phyloP scores from a whole-genome alignment of 64 coral and sea anemone species.

The Catalaphyllia jardinei region DNA sequence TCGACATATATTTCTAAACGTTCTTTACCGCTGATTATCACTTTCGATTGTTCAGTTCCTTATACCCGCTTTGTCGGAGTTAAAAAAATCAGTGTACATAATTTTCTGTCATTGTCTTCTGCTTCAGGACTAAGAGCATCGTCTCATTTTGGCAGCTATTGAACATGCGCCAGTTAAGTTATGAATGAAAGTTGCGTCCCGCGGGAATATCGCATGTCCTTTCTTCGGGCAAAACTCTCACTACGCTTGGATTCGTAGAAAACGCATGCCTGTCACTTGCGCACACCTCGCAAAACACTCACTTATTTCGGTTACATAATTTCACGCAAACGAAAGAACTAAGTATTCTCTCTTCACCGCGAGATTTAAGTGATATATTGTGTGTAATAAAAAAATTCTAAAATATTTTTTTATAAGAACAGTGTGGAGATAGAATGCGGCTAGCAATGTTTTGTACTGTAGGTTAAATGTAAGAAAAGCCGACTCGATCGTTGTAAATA shows the following conservation, averaged over 20 bases:
- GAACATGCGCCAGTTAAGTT: neutral
- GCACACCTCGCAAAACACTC: neutral
- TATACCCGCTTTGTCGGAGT: neutral
- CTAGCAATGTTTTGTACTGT: constrained; percentile 31
- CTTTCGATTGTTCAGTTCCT: neutral
- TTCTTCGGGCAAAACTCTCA: neutral
- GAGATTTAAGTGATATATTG: neutral
- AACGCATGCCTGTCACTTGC: neutral
- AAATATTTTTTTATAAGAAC: constrained; percentile 51
- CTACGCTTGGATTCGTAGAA: neutral
- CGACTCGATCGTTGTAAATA: constrained; percentile 25
- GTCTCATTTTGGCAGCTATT: neutral
- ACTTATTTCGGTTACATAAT: constrained; percentile 4
- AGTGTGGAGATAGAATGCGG: neutral
- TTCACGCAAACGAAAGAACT: neutral
- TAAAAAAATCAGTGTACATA: neutral
- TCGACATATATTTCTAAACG: too few relatives aligned
- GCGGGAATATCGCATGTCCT: neutral
- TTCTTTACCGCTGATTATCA: neutral
- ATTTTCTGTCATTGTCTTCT: neutral
- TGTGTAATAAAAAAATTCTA: constrained; percentile 26
- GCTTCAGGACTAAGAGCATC: neutral
- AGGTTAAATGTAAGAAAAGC: constrained; percentile 12
- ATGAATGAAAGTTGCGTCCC: neutral
- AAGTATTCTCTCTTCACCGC: neutral